Conservation (phyloP, 2,113 vertebrate species). For the Dicentrarchus labrax region DNA sequence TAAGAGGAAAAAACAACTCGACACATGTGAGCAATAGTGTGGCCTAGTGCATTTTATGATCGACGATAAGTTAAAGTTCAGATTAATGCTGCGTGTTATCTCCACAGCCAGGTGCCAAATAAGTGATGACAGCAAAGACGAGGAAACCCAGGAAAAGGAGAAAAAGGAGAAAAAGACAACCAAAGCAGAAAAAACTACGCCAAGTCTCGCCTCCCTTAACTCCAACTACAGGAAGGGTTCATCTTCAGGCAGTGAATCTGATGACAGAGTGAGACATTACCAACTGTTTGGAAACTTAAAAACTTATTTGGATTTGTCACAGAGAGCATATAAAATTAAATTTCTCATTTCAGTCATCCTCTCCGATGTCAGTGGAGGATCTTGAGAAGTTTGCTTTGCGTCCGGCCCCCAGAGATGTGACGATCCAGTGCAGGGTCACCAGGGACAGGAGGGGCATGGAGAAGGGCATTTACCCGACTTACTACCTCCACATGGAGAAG, state of each 20-base stretch:
- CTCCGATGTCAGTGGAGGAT: slow-evolving; percentile 83
- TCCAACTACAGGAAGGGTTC: slow-evolving; percentile 81
- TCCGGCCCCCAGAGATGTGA: slow-evolving; percentile 84
- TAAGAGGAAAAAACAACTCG: slow-evolving; percentile 73
- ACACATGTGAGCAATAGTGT: slow-evolving; percentile 68
- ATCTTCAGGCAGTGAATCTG: slow-evolving; percentile 72
- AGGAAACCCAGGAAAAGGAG: slow-evolving; percentile 58
- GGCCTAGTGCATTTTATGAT: background rate
- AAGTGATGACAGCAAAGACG: slow-evolving; percentile 81
- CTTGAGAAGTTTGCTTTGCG: slow-evolving; percentile 85
- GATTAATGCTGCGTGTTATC: background rate
- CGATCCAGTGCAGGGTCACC: slow-evolving; percentile 87
- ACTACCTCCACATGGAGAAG: slow-evolving; percentile 91
- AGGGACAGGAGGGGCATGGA: slow-evolving; percentile 89
- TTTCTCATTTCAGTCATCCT: slow-evolving; percentile 63
- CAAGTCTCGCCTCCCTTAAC: slow-evolving; percentile 79
- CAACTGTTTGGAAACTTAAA: background rate
- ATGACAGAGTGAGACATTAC: slow-evolving; percentile 73
- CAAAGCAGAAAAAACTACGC: slow-evolving; percentile 65
- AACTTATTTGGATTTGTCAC: background rate
- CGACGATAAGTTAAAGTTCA: background rate
- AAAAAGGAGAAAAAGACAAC: slow-evolving; percentile 66
- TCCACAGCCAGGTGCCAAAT: slow-evolving; percentile 79
- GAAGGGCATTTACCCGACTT: slow-evolving; percentile 90
- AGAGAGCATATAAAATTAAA: background rate